These are phyloP conservation scores for Bacillus rossius DNA, from an alignment of 1,140 invertebrate species.

Conservation along the genomic window DNA sequence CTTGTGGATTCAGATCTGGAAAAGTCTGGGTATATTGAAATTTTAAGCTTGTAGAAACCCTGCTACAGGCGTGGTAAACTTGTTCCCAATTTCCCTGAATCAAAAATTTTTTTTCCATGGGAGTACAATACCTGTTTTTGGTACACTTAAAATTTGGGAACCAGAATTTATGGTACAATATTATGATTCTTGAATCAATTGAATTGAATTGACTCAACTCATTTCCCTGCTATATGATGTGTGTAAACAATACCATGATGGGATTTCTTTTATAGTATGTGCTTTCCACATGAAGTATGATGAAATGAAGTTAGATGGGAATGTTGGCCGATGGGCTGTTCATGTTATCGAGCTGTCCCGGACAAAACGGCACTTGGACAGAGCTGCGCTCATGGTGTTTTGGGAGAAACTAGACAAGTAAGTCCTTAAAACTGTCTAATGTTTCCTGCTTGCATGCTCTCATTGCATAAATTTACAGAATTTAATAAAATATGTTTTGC, in stretches of 20 bases:
- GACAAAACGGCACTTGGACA: conserved; percentile 93
- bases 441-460: not conserved
- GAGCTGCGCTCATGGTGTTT: conserved; percentile 90
- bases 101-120: too few relatives aligned
- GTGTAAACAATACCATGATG: not conserved
- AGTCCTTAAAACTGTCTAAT: conserved; percentile 30
- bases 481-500: conserved; percentile 1
- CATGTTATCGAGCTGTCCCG: conserved; percentile 87
- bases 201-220: conserved; percentile 5
- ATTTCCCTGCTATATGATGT: too few relatives aligned
- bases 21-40: too few relatives aligned
- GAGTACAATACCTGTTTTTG: too few relatives aligned
- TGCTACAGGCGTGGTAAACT: too few relatives aligned
- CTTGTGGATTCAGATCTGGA: too few relatives aligned
- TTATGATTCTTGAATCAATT: not conserved
- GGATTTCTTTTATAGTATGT: conserved; percentile 61
- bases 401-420: conserved; percentile 97
- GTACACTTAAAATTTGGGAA: too few relatives aligned
- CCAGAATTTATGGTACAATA: not conserved
- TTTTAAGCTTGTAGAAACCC: too few relatives aligned
- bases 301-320: conserved; percentile 89
- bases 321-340: conserved; percentile 95
- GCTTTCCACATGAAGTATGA: conserved; percentile 98
- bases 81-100: too few relatives aligned
- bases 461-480: conserved; percentile 3